Conservation (phyloP, 2,888 invertebrate species). For the Philereme transversata region DNA sequence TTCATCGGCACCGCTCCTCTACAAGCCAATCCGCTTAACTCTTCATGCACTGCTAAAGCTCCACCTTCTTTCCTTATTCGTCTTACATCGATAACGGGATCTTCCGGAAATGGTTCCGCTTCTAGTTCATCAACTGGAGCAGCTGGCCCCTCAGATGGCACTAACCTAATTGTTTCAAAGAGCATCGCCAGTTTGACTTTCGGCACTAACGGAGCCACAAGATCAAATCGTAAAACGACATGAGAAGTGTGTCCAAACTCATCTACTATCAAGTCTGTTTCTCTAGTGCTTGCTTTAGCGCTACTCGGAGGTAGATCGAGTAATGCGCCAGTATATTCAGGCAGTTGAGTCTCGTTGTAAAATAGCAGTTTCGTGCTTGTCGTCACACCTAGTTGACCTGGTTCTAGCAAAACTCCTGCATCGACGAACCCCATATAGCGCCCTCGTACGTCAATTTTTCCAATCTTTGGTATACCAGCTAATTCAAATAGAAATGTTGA, state of each 20-base stretch:
- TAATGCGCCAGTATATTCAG: conserved; percentile 52
- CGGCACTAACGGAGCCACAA: conserved; percentile 58
- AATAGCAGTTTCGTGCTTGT: conserved; percentile 54
- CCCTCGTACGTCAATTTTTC: conserved; percentile 68
- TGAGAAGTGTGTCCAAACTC: conserved; percentile 63
- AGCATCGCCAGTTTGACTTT: conserved; percentile 57
- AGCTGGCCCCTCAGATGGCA: conserved; percentile 46
- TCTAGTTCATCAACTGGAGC: conserved; percentile 53
- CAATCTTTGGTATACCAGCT: conserved; percentile 67
- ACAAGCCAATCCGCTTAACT: conserved; percentile 64
- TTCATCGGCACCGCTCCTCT: conserved; percentile 64
- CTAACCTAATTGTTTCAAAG: conserved; percentile 60
- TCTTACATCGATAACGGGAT: conserved; percentile 57
- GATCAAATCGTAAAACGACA: conserved; percentile 64
- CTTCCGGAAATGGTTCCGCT: conserved; percentile 50
- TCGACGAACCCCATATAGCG: conserved; percentile 70
- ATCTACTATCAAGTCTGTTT: conserved; percentile 54
- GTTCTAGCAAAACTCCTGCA: conserved; percentile 62
- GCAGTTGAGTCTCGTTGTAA: conserved; percentile 58
- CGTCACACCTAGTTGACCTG: conserved; percentile 62
- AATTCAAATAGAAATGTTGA: conserved; percentile 64
- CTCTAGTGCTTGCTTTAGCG: conserved; percentile 62
- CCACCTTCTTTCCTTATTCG: conserved; percentile 67
- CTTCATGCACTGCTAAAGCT: conserved; percentile 72
- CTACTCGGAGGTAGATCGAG: conserved; percentile 67